phyloP scores from a whole-genome alignment of 2,888 invertebrate genomes.

The Oegoconia quadripuncta region DNA sequence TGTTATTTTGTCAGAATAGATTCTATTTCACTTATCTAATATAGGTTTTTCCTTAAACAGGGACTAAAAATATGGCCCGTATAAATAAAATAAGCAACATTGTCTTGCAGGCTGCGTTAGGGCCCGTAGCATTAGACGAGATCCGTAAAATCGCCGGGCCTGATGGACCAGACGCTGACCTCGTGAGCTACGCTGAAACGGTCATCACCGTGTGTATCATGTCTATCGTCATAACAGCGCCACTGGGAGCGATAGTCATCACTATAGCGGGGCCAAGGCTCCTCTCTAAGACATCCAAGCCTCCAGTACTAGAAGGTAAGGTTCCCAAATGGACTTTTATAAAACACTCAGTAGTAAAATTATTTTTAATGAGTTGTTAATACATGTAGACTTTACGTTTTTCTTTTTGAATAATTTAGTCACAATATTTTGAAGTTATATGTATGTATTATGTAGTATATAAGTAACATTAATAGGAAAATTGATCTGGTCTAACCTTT shows the following conservation, averaged over 20 bases:
- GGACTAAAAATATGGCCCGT: no score
- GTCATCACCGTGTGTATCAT: constrained; percentile 88
- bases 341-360: neutral
- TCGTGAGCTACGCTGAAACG: constrained; percentile 81
- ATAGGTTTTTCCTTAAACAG: no score
- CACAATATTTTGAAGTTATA: no score
- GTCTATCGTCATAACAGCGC: constrained; percentile 91
- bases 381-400: no score
- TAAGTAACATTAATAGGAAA: constrained; percentile 26
- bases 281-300: constrained; percentile 87
- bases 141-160: constrained; percentile 62
- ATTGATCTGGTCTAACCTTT: constrained; percentile 32
- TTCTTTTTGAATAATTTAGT: no score
- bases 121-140: constrained; percentile 86
- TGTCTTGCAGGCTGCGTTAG: constrained; percentile 86
- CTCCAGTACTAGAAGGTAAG: constrained; percentile 81
- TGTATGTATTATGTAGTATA: no score
- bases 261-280: constrained; percentile 88
- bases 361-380: neutral
- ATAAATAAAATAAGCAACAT: no score
- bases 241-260: constrained; percentile 90
- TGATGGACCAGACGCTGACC: constrained; percentile 52
- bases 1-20: no score
- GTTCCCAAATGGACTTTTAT: neutral
- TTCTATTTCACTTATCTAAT: no score